A percentile compares a stretch with the other conserved stretches of the same genome.
phyloP scores from a whole-genome alignment of 1,140 invertebrate genomes.

The Pseudobourletiella spinata region DNA sequence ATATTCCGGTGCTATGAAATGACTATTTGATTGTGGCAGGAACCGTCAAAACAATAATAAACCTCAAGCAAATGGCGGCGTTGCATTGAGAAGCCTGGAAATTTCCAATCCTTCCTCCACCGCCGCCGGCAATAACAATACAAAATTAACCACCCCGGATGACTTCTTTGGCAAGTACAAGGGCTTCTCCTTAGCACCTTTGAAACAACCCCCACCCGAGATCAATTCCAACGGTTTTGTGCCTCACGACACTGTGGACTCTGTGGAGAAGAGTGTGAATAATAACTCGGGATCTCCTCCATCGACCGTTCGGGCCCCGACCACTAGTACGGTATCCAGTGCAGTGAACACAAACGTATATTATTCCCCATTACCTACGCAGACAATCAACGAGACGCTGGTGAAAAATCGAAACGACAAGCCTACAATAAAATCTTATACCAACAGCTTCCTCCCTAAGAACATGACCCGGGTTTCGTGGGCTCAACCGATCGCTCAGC shows the following conservation, averaged over 20 bases:
- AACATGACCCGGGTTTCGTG: constrained; percentile 28
- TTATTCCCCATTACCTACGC: constrained; percentile 23
- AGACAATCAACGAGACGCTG: constrained; percentile 11
- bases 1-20: no score
- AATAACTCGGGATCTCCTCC: constrained; percentile 5
- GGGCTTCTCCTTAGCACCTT: constrained; percentile 58
- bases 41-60: constrained; percentile 17
- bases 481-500: constrained; percentile 31
- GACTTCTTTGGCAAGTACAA: constrained; percentile 74
- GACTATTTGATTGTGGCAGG: no score
- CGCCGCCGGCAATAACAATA: constrained; percentile 41
- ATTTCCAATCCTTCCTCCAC: constrained; percentile 30
- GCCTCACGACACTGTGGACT: no score
- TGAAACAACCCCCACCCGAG: constrained; percentile 1
- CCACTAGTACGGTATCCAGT: constrained; percentile 6
- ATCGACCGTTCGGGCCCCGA: constrained; percentile 37
- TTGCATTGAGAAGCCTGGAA: constrained; percentile 4
- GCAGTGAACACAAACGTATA: constrained; percentile 22
- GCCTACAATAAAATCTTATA: background rate
- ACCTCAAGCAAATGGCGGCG: constrained; percentile 17
- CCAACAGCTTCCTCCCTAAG: constrained; percentile 23
- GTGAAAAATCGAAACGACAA: constrained; percentile 20
- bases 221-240: no score
- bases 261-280: no score
- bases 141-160: constrained; percentile 42